Evolutionary conservation across 2,888 invertebrate species (phyloP), one percentile per base, ranked within the genome.

Genomic region (Lampropteryx suffumata): DNA sequence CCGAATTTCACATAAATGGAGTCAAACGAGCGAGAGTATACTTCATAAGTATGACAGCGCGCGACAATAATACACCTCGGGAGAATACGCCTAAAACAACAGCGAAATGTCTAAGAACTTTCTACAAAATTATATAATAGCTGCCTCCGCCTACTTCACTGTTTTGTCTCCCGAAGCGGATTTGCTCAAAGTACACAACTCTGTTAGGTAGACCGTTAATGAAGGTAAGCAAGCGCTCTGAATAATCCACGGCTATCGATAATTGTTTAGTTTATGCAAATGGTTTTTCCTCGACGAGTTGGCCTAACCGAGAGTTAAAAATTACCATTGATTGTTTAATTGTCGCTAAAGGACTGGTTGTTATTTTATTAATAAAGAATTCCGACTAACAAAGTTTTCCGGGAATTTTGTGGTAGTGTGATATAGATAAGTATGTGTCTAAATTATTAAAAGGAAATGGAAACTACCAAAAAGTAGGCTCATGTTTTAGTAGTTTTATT

Each of bases 261-360:
- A 65, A 64, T 67, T 65, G 70, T 67, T 67, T 70, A 65, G 65
- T 69, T 73, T 69, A 73, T 74, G 71, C 65, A 72, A 71, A 77
- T 71, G 59, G 52, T 44, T 47, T 40, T 46, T 42, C 32, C 26
- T 54, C 47, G 50, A 44, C 57, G 59, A 65, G 57, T 61, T 65
- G 58, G 49, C 58, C 57, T 55, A 64, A 71, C 34, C 40, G 54
- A 40, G 48, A 55, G 51, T 54, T 52, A 21, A 17, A 44, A 29
- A 27, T 17, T 33, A 41, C 39, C 40, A 41, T 59, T 61, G 44
- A 57, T 10, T 57, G 50, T 43, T 50, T 44, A 59, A 67, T 62
- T 54, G 36, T 54, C 43, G 44, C 32, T 39, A 44, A 51, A 39
- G 40, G 21, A 41, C 32, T 54, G 30, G 30, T 21, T 24, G 43